phyloP scores from a whole-genome alignment of 2,113 vertebrate species.

The Indri indri region DNA sequence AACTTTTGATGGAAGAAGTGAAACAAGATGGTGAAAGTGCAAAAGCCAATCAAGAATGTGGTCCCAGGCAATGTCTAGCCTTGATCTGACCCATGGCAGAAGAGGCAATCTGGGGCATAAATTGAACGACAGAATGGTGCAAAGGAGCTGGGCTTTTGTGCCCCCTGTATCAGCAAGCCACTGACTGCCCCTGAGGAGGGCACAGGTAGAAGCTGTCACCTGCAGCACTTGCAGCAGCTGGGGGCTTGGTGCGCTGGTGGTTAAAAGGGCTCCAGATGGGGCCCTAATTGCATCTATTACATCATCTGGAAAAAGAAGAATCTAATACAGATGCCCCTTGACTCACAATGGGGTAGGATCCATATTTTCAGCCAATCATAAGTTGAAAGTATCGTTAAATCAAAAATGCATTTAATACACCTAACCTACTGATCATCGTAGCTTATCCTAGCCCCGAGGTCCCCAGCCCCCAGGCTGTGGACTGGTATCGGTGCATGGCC shows the following conservation, averaged over 20 bases:
- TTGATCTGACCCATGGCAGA: not conserved
- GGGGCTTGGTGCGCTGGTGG: not conserved
- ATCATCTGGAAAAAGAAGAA: not conserved
- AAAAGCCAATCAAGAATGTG: not conserved
- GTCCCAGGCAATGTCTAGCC: not conserved
- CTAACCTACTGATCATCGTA: not conserved
- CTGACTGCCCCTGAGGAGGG: fast-evolving
- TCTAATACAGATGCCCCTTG: not conserved
- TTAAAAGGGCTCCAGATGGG: too few species aligned
- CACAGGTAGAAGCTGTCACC: not conserved
- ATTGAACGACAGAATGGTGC: too few species aligned
- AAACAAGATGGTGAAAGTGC: not conserved
- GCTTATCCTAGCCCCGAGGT: not conserved
- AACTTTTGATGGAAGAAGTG: not conserved
- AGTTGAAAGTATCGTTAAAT: not conserved
- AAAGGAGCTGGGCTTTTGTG: not conserved
- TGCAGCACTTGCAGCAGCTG: not conserved
- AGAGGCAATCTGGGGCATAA: not conserved
- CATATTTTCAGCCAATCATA: not conserved
- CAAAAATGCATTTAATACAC: not conserved
- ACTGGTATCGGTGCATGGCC: too few species aligned
- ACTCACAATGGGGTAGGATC: not conserved
- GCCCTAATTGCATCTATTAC: not conserved
- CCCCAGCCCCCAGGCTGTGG: too few species aligned
- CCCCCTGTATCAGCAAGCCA: not conserved